A percentile compares a stretch with the other conserved stretches of the same genome.
phyloP scores from a whole-genome alignment of 2,888 invertebrate species.

The Drosophila hamatofila region DNA sequence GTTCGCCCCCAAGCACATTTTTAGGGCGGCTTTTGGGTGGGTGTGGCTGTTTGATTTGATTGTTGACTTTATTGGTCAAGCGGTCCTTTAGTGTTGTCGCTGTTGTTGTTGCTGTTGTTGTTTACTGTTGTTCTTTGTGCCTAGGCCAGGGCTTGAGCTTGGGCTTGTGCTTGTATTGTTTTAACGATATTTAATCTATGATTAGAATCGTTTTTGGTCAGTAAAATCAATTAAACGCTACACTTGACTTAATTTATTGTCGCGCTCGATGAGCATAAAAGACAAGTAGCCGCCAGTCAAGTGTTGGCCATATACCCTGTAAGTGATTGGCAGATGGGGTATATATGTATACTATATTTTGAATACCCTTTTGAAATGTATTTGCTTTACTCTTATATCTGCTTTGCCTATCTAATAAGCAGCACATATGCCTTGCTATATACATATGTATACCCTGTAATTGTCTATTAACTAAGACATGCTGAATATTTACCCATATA shows the following conservation, averaged over 20 bases:
- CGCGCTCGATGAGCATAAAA: conserved; percentile 54
- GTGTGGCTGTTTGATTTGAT: conserved; percentile 72
- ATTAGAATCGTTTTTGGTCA: conserved; percentile 68
- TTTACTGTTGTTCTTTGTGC: conserved; percentile 18
- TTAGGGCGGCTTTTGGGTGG: neutral
- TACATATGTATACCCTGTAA: neutral
- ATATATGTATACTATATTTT: neutral
- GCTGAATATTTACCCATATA: too few species aligned
- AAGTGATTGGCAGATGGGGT: neutral
- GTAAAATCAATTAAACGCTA: conserved; percentile 75
- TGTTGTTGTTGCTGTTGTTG: conserved; percentile 10
- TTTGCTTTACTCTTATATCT: too few species aligned
- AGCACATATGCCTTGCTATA: neutral
- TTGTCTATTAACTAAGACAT: neutral
- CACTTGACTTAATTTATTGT: conserved; percentile 80
- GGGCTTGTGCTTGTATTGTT: conserved; percentile 49
- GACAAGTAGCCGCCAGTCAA: conserved; percentile 58
- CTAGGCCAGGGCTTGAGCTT: conserved; percentile 4
- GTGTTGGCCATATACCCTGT: conserved; percentile 26
- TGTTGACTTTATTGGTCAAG: conserved; percentile 80
- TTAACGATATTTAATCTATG: conserved; percentile 80
- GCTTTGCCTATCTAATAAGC: neutral
- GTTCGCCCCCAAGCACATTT: conserved; percentile 22
- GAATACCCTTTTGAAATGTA: too few species aligned
- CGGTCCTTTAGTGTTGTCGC: conserved; percentile 45